Percentiles rank a stretch among this genome's conserved stretches.
Evolutionary conservation across 2,113 vertebrate species (phyloP).

Genomic region (Toxotes jaculatrix): DNA sequence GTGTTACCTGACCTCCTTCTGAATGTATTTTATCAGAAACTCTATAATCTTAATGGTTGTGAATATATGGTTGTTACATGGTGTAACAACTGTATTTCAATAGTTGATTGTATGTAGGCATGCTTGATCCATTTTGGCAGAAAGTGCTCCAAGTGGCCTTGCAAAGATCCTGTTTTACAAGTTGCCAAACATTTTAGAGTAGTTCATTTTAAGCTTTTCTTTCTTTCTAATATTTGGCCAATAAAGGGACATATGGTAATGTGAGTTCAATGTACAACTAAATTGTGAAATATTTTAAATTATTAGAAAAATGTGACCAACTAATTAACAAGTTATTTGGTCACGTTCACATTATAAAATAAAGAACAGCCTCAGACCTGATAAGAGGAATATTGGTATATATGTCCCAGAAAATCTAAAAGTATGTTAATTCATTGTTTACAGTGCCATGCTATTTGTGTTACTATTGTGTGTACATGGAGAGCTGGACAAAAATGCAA

Average conservation of each 20-base stretch:
- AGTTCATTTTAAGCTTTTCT: constrained; percentile 36
- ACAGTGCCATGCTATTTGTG: constrained; percentile 79
- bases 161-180: constrained; percentile 72
- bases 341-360: constrained; percentile 28
- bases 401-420: constrained; percentile 45
- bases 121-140: constrained; percentile 78
- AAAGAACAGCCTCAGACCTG: constrained; percentile 27
- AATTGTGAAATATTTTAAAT: background rate
- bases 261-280: constrained; percentile 23
- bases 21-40: constrained; percentile 75
- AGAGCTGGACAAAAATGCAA: constrained; percentile 82
- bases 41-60: constrained; percentile 63
- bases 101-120: constrained; percentile 82
- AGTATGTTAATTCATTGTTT: constrained; percentile 73
- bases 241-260: constrained; percentile 23
- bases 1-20: constrained; percentile 60
- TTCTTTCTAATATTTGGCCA: constrained; percentile 59
- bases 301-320: constrained; percentile 12
- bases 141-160: constrained; percentile 84
- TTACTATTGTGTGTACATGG: constrained; percentile 84
- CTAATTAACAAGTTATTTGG: constrained; percentile 9
- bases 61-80: constrained; percentile 59
- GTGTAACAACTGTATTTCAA: constrained; percentile 64
- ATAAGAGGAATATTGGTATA: constrained; percentile 29
- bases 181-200: constrained; percentile 58